Evolutionary conservation across 2,888 invertebrate genomes (phyloP).

Genomic region (Napeogenes inachia): DNA sequence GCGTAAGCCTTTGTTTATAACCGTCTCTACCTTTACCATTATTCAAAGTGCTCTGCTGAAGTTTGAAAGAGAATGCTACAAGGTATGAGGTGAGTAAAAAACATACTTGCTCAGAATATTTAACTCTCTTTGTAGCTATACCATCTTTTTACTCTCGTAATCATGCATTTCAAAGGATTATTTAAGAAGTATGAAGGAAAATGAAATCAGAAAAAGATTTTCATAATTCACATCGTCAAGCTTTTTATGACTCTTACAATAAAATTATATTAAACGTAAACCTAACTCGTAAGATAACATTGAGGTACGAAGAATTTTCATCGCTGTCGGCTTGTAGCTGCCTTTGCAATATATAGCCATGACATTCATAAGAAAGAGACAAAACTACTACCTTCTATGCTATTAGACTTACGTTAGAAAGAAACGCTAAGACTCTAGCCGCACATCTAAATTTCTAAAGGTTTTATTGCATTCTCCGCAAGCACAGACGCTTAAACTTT

Average conservation of each 20-base stretch:
- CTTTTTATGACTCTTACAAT: slow-evolving; percentile 52
- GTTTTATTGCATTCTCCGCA: slow-evolving; percentile 76
- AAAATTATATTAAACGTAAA: slow-evolving; percentile 69
- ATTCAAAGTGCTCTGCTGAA: slow-evolving; percentile 26
- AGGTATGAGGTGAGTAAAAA: neutral
- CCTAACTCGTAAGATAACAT: slow-evolving; percentile 71
- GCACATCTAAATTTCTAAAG: slow-evolving; percentile 68
- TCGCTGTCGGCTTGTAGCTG: slow-evolving; percentile 65
- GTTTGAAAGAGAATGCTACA: slow-evolving; percentile 11
- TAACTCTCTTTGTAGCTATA: slow-evolving; percentile 3
- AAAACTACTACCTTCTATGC: slow-evolving; percentile 47
- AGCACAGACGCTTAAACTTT: slow-evolving; percentile 77
- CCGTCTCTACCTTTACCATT: slow-evolving; percentile 27
- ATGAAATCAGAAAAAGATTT: neutral
- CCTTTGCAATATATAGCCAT: slow-evolving; percentile 70
- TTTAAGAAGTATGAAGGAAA: neutral
- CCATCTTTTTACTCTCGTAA: neutral
- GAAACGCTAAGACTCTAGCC: slow-evolving; percentile 61
- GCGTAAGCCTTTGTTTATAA: slow-evolving; percentile 25
- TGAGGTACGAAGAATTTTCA: slow-evolving; percentile 74
- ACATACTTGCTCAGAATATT: slow-evolving; percentile 6
- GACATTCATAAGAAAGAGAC: slow-evolving; percentile 65
- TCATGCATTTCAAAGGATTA: neutral
- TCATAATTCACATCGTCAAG: slow-evolving; percentile 7
- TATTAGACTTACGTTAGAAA: slow-evolving; percentile 64